A percentile compares a stretch with the other conserved stretches of the same genome.
These are phyloP conservation scores for Trichosurus vulpecula DNA, from an alignment of 2,797 vertebrate genomes.

Conservation along the genomic window DNA sequence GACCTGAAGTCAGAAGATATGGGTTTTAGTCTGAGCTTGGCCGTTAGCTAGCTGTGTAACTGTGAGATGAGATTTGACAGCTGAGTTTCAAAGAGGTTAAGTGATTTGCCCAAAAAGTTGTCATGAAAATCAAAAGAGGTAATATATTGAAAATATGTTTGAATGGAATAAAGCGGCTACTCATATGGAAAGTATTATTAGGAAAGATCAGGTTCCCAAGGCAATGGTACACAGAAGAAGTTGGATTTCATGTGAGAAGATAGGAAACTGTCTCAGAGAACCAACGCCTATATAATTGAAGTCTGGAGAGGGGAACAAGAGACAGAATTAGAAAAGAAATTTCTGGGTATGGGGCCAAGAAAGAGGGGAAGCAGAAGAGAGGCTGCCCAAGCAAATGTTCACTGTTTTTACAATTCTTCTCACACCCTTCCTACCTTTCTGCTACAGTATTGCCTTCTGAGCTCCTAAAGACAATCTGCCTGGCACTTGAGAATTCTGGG, in stretches of 20 bases:
- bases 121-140: background rate
- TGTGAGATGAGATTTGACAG: background rate
- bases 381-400: background rate
- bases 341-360: background rate
- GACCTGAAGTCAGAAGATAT: background rate
- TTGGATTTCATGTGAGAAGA: background rate
- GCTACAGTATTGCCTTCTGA: background rate
- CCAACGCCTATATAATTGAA: background rate
- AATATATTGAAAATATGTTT: background rate
- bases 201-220: background rate
- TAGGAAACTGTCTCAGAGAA: background rate
- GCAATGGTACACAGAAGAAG: background rate
- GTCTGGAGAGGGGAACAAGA: background rate
- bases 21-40: background rate
- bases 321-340: background rate
- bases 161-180: background rate
- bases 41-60: background rate
- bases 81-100: background rate
- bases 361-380: background rate
- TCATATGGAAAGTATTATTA: background rate
- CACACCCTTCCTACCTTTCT: background rate
- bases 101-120: conserved; percentile 2
- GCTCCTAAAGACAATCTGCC: background rate
- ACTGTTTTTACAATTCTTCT: background rate
- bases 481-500: background rate